Conservation (phyloP, 2,113 vertebrate genomes). For the Chamaetylas fuelleborni region DNA sequence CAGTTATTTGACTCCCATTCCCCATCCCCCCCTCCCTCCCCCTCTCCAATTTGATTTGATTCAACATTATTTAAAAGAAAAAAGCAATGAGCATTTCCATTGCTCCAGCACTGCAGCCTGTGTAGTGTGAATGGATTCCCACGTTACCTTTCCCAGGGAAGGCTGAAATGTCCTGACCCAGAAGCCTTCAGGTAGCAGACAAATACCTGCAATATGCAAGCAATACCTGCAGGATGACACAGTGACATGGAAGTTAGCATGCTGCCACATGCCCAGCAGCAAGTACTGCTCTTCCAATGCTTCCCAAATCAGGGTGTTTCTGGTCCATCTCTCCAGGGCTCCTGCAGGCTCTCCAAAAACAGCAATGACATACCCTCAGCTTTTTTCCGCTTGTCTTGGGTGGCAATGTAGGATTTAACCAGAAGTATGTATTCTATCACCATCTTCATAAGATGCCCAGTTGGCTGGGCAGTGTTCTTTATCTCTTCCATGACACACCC, state of each 20-base stretch:
- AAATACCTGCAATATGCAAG: not conserved
- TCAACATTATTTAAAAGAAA: not conserved
- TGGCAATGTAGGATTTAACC: not conserved
- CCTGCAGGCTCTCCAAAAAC: not conserved
- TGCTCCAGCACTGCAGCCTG: not conserved
- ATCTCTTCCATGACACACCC: not conserved
- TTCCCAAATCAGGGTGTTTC: not conserved
- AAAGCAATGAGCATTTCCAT: not conserved
- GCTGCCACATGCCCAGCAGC: not conserved
- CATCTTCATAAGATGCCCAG: not conserved
- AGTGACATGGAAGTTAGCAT: fast-evolving
- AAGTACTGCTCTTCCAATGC: not conserved
- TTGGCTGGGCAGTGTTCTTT: not conserved
- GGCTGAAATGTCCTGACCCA: not conserved
- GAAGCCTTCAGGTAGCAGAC: not conserved
- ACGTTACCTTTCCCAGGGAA: not conserved
- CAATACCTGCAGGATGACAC: not conserved
- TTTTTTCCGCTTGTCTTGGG: not conserved
- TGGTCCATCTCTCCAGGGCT: not conserved
- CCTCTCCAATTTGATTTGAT: not conserved
- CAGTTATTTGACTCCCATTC: not conserved
- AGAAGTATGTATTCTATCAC: not conserved
- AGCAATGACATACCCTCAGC: not conserved
- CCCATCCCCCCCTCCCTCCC: no score
- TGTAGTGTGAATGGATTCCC: not conserved